Evolutionary conservation across 1,140 invertebrate genomes (phyloP).

Genomic region (Pomacea maculata): DNA sequence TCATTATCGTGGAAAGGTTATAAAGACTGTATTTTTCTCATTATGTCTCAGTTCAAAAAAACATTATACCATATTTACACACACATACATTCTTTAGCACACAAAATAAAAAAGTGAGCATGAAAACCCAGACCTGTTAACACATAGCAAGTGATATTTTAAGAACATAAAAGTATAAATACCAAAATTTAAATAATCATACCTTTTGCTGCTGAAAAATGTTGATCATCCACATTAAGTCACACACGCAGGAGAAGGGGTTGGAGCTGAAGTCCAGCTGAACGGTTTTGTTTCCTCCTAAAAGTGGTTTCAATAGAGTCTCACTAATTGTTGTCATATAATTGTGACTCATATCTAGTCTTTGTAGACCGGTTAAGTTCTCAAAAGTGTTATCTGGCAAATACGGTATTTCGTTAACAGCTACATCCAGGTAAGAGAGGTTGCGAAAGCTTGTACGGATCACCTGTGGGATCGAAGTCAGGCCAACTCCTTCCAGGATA

Average conservation of each 20-base stretch:
- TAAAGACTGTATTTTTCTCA: too few relatives aligned
- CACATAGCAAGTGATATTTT: neutral
- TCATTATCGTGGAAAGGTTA: too few relatives aligned
- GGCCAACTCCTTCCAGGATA: neutral
- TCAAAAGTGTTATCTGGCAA: slow-evolving; percentile 15
- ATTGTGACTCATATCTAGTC: slow-evolving; percentile 7
- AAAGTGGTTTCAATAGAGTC: neutral
- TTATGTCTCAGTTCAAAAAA: too few relatives aligned
- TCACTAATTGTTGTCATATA: slow-evolving; percentile 13
- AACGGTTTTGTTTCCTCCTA: slow-evolving; percentile 1
- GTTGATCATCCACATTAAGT: slow-evolving; percentile 21
- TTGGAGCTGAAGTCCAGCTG: slow-evolving; percentile 14
- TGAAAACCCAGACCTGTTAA: neutral
- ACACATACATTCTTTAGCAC: neutral
- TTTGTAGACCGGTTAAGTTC: slow-evolving; percentile 12
- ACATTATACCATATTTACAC: neutral
- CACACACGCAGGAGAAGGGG: slow-evolving; percentile 22
- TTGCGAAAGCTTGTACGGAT: slow-evolving; percentile 8
- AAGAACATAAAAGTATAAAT: neutral
- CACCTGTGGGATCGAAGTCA: slow-evolving; percentile 5
- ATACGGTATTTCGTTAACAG: neutral
- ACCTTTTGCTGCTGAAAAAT: neutral
- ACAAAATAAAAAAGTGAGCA: neutral
- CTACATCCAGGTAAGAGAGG: neutral
- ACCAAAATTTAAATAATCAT: neutral